Evolutionary conservation across 1,140 invertebrate species (phyloP).

Genomic region (Drosophila parvula): DNA sequence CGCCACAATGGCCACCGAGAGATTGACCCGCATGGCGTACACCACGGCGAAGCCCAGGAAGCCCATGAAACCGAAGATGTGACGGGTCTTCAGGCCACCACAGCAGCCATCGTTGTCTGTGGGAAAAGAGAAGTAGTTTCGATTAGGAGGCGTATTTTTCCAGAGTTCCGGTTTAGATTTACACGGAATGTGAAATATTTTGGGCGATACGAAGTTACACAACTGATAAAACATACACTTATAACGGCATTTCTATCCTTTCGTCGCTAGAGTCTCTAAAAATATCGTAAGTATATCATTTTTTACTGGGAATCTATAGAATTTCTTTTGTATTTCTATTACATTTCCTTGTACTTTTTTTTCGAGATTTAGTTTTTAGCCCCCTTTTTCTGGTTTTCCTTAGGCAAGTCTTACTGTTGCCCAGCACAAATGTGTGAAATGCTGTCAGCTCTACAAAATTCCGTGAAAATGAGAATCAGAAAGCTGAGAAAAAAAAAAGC

Average conservation of each 20-base stretch:
- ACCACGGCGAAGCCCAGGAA: conserved; percentile 92
- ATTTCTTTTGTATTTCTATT: not conserved
- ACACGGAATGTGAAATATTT: not conserved
- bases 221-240: not conserved
- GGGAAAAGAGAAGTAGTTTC: not conserved
- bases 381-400: not conserved
- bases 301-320: not conserved
- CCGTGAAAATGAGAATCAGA: not conserved
- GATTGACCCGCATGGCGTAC: conserved; percentile 95
- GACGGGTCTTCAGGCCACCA: conserved; percentile 86
- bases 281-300: not conserved
- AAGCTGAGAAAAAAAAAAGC: not conserved
- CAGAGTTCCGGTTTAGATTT: not conserved
- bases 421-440: conserved; percentile 14
- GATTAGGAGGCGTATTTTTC: conserved; percentile 26
- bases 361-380: not conserved
- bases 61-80: conserved; percentile 91
- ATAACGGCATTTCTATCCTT: no score
- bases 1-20: conserved; percentile 96
- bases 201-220: not conserved
- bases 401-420: not conserved
- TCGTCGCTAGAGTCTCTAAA: not conserved
- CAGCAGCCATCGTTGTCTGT: conserved; percentile 10
- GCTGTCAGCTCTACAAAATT: conserved; percentile 3
- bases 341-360: not conserved